Evolutionary conservation across 2,888 invertebrate genomes (phyloP), one percentile per base, ranked within the genome.

Genomic region (Frankliniella fusca): DNA sequence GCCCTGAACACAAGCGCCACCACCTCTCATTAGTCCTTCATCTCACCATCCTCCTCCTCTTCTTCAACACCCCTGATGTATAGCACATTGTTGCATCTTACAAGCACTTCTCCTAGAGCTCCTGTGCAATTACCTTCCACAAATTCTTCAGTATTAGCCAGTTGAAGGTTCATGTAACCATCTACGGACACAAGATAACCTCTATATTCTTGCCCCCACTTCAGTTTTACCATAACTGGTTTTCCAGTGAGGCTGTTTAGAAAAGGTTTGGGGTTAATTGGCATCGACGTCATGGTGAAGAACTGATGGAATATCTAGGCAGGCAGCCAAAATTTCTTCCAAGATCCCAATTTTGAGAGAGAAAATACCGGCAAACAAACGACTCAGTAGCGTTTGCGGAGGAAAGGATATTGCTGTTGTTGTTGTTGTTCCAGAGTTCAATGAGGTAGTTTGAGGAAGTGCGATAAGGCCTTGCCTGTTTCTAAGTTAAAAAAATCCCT

Each of bases 161-260:
- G 89, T 90, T 99, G 98, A 85, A 99, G 90, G 88, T 99, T 99
- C 99, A 99, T 99, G 87, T 99, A 99, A 11, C 97, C 97, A 89
- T 99, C 99, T 0, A 98, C 97, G 7, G 99, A 98, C 0, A 99
- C 99, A 61, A 99, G 90, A 86, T 97, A 95, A 20, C 99, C 99
- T 92, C 98, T 98, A 89, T 99, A 99, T 89, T 99, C 99, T 89
- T 99, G 99, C 50, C 99, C 99, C 99, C 99, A 99, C 88, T 99
- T 99, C 84, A 99, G 90, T 89, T 99, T 99, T 3, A 99, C 98
- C 88, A 98, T 93, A 76, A 99, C 98, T 79, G 97, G 94, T 90
- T 99, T 99, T 23, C 99, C 99, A 0, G 98, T 99, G 81, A 99
- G 91, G 87, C 96, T 96, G 91, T 99, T 99, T 82, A 99, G 91